These are phyloP conservation scores for Pseudorectes ferrugineus DNA, from an alignment of 2,113 vertebrate species.

Conservation along the genomic window DNA sequence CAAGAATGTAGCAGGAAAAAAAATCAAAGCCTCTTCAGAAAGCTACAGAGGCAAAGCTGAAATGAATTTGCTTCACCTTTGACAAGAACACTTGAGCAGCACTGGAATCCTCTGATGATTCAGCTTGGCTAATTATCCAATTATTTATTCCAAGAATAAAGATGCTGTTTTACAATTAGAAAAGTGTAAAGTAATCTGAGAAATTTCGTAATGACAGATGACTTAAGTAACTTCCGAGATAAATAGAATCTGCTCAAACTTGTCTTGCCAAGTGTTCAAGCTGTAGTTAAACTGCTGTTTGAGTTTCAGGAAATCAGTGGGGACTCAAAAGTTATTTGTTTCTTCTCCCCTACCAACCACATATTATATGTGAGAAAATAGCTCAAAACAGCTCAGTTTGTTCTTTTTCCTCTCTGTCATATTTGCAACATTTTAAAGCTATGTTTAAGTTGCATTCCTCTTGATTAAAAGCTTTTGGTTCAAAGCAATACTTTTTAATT, in stretches of 20 bases:
- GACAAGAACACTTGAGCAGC: slow-evolving; percentile 76
- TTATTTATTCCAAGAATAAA: slow-evolving; percentile 82
- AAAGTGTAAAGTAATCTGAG: slow-evolving; percentile 72
- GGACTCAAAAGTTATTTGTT: slow-evolving; percentile 6
- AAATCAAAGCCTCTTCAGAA: slow-evolving; percentile 73
- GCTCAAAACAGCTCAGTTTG: slow-evolving; percentile 53
- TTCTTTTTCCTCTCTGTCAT: slow-evolving; percentile 48
- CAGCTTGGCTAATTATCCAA: slow-evolving; percentile 79
- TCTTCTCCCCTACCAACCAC: slow-evolving; percentile 23
- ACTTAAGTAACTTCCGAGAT: slow-evolving; percentile 66
- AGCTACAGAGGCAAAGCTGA: slow-evolving; percentile 66
- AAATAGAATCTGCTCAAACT: slow-evolving; percentile 64
- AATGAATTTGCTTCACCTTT: slow-evolving; percentile 80
- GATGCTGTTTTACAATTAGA: slow-evolving; percentile 63
- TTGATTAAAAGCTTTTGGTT: slow-evolving; percentile 85
- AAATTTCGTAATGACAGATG: slow-evolving; percentile 64
- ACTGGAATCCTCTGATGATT: slow-evolving; percentile 76
- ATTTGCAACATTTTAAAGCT: slow-evolving; percentile 66
- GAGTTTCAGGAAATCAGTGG: background rate
- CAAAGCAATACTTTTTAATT: slow-evolving; percentile 84
- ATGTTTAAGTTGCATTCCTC: slow-evolving; percentile 75
- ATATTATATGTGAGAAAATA: slow-evolving; percentile 35
- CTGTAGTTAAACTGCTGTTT: background rate
- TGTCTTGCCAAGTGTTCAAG: slow-evolving; percentile 17
- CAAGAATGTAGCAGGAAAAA: slow-evolving; percentile 61